These are phyloP conservation scores for Chrysemys picta DNA, from an alignment of 2,113 vertebrate genomes.

Conservation along the genomic window DNA sequence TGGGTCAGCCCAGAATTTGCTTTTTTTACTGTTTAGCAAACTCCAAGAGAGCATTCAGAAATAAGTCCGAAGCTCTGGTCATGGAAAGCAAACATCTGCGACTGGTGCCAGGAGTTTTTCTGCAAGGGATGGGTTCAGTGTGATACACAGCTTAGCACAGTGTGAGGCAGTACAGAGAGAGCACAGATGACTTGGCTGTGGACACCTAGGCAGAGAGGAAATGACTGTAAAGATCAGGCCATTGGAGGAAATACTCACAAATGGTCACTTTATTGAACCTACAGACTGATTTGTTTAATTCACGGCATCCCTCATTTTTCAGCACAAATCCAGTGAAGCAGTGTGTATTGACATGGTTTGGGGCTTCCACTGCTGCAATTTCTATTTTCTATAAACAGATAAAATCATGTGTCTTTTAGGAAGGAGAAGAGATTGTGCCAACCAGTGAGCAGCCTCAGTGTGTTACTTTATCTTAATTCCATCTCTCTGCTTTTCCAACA, in stretches of 20 bases:
- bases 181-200: neutral
- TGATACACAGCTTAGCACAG: neutral
- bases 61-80: neutral
- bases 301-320: neutral
- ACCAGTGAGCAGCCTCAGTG: accelerated
- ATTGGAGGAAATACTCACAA: accelerated
- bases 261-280: neutral
- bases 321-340: accelerated
- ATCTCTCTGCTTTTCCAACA: neutral
- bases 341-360: accelerated
- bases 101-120: neutral
- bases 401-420: neutral
- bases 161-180: neutral
- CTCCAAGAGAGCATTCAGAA: accelerated
- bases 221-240: accelerated
- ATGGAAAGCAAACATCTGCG: neutral
- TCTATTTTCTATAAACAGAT: neutral
- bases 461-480: accelerated
- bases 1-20: neutral
- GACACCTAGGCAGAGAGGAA: neutral
- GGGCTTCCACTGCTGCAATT: neutral
- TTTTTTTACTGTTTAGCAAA: accelerated
- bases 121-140: neutral
- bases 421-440: neutral
- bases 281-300: neutral